These are phyloP conservation scores for Pterobdella sp. DNA, from an alignment of 2,888 invertebrate species.

Conservation along the genomic window DNA sequence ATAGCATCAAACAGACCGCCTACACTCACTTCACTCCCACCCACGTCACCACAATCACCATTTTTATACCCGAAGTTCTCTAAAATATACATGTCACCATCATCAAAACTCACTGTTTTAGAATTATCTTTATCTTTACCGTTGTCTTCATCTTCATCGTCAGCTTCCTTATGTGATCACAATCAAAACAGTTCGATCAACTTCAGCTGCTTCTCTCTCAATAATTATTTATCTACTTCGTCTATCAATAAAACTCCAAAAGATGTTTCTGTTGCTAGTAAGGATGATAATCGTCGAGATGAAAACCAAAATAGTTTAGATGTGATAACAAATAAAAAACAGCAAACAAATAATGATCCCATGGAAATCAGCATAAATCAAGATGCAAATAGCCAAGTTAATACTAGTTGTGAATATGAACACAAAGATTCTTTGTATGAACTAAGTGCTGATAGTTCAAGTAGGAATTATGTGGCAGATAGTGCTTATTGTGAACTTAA, in stretches of 20 bases:
- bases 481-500: background rate
- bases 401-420: too few species aligned
- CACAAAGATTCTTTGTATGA: too few species aligned
- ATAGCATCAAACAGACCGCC: too few species aligned
- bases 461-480: too few species aligned
- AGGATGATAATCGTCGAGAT: background rate
- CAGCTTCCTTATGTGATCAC: background rate
- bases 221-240: background rate
- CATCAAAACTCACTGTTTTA: background rate
- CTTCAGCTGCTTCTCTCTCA: background rate
- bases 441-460: too few species aligned
- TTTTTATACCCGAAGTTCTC: background rate
- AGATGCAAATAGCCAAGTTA: too few species aligned
- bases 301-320: too few species aligned
- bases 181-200: background rate
- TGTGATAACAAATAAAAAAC: too few species aligned
- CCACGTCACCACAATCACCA: background rate
- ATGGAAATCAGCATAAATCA: too few species aligned
- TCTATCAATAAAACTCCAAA: background rate
- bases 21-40: too few species aligned
- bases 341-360: too few species aligned
- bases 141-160: background rate
- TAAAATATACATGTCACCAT: background rate
- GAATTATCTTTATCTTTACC: background rate
- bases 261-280: background rate